Evolutionary conservation across 2,113 vertebrate species (phyloP).

Genomic region (Podiceps cristatus): DNA sequence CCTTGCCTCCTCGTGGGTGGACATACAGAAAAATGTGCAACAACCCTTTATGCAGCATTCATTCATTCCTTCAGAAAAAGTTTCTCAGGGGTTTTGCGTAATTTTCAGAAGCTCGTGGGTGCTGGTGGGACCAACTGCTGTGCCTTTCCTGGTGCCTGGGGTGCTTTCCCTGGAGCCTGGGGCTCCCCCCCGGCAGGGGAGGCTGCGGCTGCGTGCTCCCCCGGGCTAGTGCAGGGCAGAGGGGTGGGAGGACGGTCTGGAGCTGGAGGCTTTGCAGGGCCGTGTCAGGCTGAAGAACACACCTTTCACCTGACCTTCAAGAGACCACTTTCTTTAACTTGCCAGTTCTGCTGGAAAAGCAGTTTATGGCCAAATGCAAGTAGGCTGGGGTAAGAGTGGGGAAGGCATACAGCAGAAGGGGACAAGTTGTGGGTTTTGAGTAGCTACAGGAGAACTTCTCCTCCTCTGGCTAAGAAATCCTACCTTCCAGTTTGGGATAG

Average conservation of each 20-base stretch:
- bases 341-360: background rate
- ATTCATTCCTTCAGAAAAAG: background rate
- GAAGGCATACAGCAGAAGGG: background rate
- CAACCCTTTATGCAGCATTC: background rate
- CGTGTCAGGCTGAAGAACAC: background rate
- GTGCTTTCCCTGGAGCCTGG: accelerated
- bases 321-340: background rate
- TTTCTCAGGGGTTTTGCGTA: background rate
- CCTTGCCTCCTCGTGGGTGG: background rate
- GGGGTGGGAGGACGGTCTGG: background rate
- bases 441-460: background rate
- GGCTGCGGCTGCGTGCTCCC: background rate
- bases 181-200: background rate
- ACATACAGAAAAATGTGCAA: background rate
- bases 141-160: background rate
- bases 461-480: background rate
- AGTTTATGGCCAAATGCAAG: background rate
- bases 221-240: background rate
- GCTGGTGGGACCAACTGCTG: background rate
- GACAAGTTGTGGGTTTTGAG: background rate
- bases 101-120: background rate
- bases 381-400: background rate
- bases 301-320: background rate
- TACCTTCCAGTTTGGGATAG: background rate
- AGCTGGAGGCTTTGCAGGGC: background rate